Conservation (phyloP, 2,797 vertebrate genomes). For the Lithobates sylvaticus region DNA sequence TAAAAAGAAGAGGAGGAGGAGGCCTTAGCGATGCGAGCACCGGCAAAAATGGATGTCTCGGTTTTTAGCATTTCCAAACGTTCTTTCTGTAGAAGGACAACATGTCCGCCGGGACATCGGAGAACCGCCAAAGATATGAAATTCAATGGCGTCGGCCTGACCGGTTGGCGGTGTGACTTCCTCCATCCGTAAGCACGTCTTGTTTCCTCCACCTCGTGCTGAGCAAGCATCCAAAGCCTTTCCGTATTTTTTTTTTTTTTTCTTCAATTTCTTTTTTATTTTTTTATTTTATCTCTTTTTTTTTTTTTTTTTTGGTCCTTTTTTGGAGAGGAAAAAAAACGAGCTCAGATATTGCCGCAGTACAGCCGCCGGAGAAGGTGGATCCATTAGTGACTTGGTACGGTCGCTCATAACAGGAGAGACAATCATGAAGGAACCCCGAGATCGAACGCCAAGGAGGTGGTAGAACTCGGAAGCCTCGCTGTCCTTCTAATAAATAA, state of each 20-base stretch:
- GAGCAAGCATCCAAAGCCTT: background rate
- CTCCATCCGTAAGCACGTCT: background rate
- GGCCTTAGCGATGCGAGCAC: slow-evolving; percentile 74
- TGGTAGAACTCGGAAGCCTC: background rate
- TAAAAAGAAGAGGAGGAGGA: slow-evolving; percentile 74
- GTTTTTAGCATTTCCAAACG: slow-evolving; percentile 66
- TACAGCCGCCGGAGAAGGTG: too few relatives aligned
- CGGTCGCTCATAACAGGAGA: slow-evolving; percentile 36
- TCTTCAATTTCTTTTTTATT: background rate
- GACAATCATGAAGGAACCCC: slow-evolving; percentile 56
- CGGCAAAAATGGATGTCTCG: slow-evolving; percentile 68
- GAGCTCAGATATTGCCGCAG: too few relatives aligned
- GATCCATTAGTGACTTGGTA: background rate
- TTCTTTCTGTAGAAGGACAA: slow-evolving; percentile 55
- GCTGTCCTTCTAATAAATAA: background rate
- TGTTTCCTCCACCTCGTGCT: background rate
- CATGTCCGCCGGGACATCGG: background rate
- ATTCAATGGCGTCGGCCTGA: background rate
- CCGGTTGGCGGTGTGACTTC: background rate
- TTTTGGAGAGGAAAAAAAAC: too few relatives aligned
- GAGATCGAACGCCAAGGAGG: slow-evolving; percentile 39
- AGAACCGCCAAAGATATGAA: background rate
- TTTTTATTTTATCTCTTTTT: background rate
- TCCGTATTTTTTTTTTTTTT: background rate
- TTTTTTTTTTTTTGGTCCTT: background rate